Conservation (phyloP, 2,888 invertebrate genomes). For the Elmis aenea region DNA sequence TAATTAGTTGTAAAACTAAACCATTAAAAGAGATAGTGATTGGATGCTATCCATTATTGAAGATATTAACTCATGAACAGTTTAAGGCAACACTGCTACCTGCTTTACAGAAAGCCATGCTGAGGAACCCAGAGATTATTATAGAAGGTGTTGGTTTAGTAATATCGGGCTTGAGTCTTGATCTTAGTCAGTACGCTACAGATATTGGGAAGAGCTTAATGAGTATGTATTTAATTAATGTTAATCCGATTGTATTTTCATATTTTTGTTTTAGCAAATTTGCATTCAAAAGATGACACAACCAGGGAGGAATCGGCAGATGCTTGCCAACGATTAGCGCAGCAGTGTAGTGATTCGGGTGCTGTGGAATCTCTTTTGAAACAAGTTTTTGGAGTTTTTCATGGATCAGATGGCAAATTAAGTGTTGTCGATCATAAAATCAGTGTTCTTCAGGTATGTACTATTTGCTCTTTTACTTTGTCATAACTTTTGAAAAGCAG, state of each 20-base stretch:
- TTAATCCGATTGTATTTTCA: conserved; percentile 6
- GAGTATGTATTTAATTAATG: conserved; percentile 47
- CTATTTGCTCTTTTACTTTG: conserved; percentile 1
- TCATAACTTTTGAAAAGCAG: too few species aligned
- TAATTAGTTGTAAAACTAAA: conserved; percentile 71
- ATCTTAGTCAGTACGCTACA: conserved; percentile 70
- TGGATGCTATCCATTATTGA: conserved; percentile 63
- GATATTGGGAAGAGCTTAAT: conserved; percentile 80
- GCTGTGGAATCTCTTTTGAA: conserved; percentile 65
- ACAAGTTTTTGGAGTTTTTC: conserved; percentile 72
- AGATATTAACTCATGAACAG: conserved; percentile 57
- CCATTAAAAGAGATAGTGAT: conserved; percentile 65
- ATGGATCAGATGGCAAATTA: conserved; percentile 87
- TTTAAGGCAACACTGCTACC: conserved; percentile 74
- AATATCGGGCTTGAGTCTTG: conserved; percentile 64
- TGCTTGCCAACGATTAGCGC: conserved; percentile 66
- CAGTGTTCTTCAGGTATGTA: conserved; percentile 66
- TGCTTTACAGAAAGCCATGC: conserved; percentile 83
- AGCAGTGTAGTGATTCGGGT: conserved; percentile 62
- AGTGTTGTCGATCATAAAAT: conserved; percentile 85
- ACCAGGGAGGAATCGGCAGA: conserved; percentile 69
- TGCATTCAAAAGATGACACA: conserved; percentile 79
- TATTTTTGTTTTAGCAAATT: conserved; percentile 55
- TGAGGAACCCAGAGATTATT: conserved; percentile 90
- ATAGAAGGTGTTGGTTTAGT: conserved; percentile 76